Base-by-base conservation (phyloP, 2,888 invertebrate genomes). In the Tinea trinotella region DNA sequence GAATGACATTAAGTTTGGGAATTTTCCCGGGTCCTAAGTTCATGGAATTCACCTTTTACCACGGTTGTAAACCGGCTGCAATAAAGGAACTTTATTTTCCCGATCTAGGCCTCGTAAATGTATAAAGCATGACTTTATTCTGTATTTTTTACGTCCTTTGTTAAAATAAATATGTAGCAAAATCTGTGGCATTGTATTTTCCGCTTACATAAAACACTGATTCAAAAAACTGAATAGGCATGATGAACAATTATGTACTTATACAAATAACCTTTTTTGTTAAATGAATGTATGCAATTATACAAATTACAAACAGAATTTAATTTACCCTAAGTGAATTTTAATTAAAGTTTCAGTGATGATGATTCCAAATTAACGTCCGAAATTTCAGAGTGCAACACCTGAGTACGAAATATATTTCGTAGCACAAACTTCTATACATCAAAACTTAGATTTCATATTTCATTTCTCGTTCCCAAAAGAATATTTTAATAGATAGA, bases 31-130 rank as follows among this genome's bases (percentile, higher is more conserved):
- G 60, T 60, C 59, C 68, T 58, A 61, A 68, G 62, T 67, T 67
- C 67, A 60, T 67, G 59, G 65, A 72, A 72, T 70, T 69, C 71
- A 64, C 63, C 71, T 71, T 75, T 78, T 70, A 71, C 73, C 64
- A 60, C 59, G 62, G 70, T 60, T 70, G 68, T 79, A 77, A 76
- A 75, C 70, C 60, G 64, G 59, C 57, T 60, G 74, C 68, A 76
- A 76, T 79, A 79, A 79, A 78, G 68, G 64, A 74, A 75, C 73
- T 75, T 77, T 76, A 77, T 75, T 73, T 68, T 67, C 65, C 66
- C 70, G 71, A 77, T 78, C 75, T 74, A 68, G 70, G 61, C 62
- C 64, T 66, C 66, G 69, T 75, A 76, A 76, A 74, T 71, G 66
- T 64, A 72, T 72, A 75, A 48, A 74, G 71, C 71, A 74, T 74